Evolutionary conservation across 2,113 vertebrate genomes (phyloP).

Genomic region (Gymnorhina tibicen): DNA sequence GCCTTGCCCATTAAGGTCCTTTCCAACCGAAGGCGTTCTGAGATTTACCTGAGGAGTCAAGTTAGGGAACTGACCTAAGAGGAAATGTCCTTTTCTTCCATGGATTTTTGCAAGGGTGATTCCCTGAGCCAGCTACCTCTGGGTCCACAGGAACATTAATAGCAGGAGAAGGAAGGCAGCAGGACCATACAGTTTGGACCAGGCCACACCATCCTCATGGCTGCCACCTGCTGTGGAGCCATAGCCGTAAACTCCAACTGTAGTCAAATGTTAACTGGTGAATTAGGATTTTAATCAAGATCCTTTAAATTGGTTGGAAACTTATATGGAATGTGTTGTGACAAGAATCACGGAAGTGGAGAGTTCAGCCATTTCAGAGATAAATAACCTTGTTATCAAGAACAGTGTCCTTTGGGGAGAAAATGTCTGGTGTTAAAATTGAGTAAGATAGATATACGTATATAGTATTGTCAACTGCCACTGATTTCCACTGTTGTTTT

Average conservation of each 20-base stretch:
- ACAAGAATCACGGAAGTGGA: neutral
- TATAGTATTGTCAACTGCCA: neutral
- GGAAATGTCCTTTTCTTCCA: neutral
- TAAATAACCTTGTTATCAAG: neutral
- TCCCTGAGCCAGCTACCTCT: fast-evolving
- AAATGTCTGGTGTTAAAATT: neutral
- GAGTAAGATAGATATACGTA: neutral
- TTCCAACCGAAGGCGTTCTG: too few species aligned
- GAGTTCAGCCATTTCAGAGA: neutral
- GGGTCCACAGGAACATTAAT: neutral
- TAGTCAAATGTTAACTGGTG: neutral
- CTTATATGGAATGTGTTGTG: neutral
- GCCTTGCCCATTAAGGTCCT: neutral
- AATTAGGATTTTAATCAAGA: neutral
- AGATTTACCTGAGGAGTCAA: neutral
- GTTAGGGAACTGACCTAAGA: neutral
- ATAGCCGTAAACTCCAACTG: neutral
- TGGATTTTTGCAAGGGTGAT: neutral
- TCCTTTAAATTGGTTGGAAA: neutral
- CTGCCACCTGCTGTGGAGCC: neutral
- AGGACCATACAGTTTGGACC: neutral
- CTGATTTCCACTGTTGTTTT: neutral
- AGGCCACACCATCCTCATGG: neutral
- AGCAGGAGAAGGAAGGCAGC: neutral
- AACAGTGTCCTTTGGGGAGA: neutral